Conservation (phyloP, 1,140 invertebrate species). For the Glomeris maerens region DNA sequence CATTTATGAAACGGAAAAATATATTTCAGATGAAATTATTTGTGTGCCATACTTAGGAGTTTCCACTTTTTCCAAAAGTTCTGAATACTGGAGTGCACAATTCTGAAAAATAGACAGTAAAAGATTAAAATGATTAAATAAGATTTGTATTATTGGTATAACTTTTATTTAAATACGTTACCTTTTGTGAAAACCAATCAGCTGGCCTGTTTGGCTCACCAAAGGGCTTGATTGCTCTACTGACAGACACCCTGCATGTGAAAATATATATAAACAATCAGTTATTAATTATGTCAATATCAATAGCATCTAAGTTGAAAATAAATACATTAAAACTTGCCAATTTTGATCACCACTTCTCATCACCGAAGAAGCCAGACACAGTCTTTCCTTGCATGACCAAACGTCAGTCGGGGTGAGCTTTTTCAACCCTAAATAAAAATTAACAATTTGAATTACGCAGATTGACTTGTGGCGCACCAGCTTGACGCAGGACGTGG, state of each 20-base stretch:
- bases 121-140: no score
- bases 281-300: not conserved
- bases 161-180: slow-evolving; percentile 16
- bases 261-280: slow-evolving; percentile 5
- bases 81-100: slow-evolving; percentile 76
- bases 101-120: slow-evolving; percentile 38
- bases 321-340: slow-evolving; percentile 29
- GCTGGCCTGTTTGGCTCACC: slow-evolving; percentile 53
- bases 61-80: slow-evolving; percentile 66
- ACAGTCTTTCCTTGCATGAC: slow-evolving; percentile 67
- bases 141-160: not conserved
- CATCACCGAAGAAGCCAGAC: slow-evolving; percentile 68
- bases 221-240: slow-evolving; percentile 52
- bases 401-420: slow-evolving; percentile 60
- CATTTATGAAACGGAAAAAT: slow-evolving; percentile 4
- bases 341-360: slow-evolving; percentile 86
- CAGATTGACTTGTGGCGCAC: no score
- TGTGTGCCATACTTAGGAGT: slow-evolving; percentile 50
- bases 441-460: no score
- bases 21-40: slow-evolving; percentile 4
- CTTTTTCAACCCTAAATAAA: slow-evolving; percentile 38
- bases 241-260: slow-evolving; percentile 57
- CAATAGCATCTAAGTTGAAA: slow-evolving; percentile 3
- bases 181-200: slow-evolving; percentile 83
- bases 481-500: no score